Base-by-base conservation (phyloP, 1,140 invertebrate genomes). In the Bombus superbus region DNA sequence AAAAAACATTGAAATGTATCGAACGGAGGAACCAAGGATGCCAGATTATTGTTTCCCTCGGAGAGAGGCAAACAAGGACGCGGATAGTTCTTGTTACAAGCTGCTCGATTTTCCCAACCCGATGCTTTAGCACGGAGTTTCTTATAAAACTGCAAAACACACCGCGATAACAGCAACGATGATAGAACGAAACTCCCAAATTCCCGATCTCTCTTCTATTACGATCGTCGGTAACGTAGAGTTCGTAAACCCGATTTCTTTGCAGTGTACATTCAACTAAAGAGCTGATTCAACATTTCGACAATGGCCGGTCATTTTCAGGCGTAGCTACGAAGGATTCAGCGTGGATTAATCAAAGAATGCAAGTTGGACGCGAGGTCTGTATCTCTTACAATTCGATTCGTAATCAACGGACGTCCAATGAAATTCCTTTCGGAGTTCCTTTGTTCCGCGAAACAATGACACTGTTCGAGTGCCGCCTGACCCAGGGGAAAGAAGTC, bases 341-440 rank as follows among this genome's bases (percentile, higher is more conserved):
- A 44, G 18, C 53, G 25, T 6, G 83, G 40, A 85, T 80, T 85
- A 80, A 85, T 85, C 68, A 80, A 62, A 80, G 76, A 57, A 47
- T 72, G n/a, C 38, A 18, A 59, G 38, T 62, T 28, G 47, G 38
- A 59, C 38, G 64, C 38, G 53, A 69, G 28, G 38, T 78, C 53
- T 62, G 76, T 85, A 85, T 85, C 77, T 72, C 40, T 79, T 85
- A 53, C 68, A 62, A 85, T 73, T 80, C 68, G 68, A 85, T 85
- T 80, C 77, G 83, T 85, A 85, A 85, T 80, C 83, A 80, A 85
- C 35, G 69, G 22, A 42, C 44, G 57, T 42, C 22, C 35, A 38
- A 85, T 74, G 84, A 42, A 75, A 85, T 85, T 85, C 77, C 69
- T 81, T 81, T 42, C 25, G 32, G 28, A 22, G n/a, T 6, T 35